Base-by-base conservation (phyloP, 2,113 vertebrate genomes). In the Chamaetylas fuelleborni region DNA sequence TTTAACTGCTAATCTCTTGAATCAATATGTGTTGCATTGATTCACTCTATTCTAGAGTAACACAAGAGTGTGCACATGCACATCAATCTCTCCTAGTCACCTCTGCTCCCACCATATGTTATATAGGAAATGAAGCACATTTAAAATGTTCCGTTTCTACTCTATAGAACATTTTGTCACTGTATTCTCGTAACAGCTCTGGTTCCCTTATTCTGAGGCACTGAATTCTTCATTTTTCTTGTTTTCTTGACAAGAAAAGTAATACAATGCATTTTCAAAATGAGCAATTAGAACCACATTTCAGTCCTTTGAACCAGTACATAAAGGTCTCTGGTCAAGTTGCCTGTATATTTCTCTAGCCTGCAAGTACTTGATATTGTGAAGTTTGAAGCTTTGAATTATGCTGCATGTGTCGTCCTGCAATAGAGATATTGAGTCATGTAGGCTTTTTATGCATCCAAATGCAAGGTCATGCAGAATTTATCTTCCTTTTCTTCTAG, bases 1-100 rank as follows among this genome's bases (percentile, higher is more conserved):
- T 81, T 76, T 76, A 89, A 81, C 57, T 64, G 33, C 28, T 91
- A 79, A 76, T 65, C 50, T 73, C 31, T 67, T 81, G 66, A 84
- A 70, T 89, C 76, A 77, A 45, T 91, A n/a, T 28, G 7, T 43
- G 29, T 50, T 94, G 33, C 50, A 79, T 38, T 34, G 76, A 78
- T 58, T 95, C 47, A 78, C 31, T 26, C 36, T 57, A 1, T 85
- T 93, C 73, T 81, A 70, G 73, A 74, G 53, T 76, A 81, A 74
- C 19, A 50, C 29, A n/a, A 18, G 73, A 81, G 33, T 51, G 29
- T 24, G 31, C 66, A 89, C n/a, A 29, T n/a, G 26, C 5, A 36
- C 57, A 81, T 87, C 40, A 91, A 20, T 81, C 38, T 65, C 53
- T 74, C 28, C 33, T 45, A 61, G 60, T 43, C 69, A 81, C 22